Base-by-base conservation (phyloP, 2,888 invertebrate genomes). In the Ormia ochracea region DNA sequence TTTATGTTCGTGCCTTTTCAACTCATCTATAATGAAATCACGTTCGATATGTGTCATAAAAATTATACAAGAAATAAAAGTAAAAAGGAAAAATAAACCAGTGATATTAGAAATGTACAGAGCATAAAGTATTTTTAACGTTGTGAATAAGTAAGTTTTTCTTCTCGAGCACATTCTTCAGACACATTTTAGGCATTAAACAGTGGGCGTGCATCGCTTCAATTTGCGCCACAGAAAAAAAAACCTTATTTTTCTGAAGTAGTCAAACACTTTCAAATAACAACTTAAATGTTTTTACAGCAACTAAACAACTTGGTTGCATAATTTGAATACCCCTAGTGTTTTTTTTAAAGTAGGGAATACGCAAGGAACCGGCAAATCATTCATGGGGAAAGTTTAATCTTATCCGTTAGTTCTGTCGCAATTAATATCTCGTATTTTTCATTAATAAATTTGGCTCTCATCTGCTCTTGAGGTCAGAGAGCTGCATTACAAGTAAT, bases 41-140 rank as follows among this genome's bases (percentile, higher is more conserved):
- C 78, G 78, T 78, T 69, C 58, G 58, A 78, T 69, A 63, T 63
- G 78, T 69, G 78, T 63, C 69, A 69, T 78, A 78, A 74, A 78
- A 74, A 63, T 78, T 74, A 59, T 72, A 61, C 28, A 38, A 70
- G 19, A 48, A 59, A 36, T 17, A 41, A 70, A 48, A 23, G 9
- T 14, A 31, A 54, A 33, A n/a, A n/a, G n/a, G n/a, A n/a, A n/a
- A 21, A 41, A 50, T 19, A 31, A 38, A 14, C 33, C 33, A 19
- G 12, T 9, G 38, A 36, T 36, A 26, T 17, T 43, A 36, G 33
- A 31, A 41, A 56, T 43, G 43, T 21, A 17, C 17, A 45, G 19
- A 70, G 31, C 3, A 54, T 43, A 23, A 43, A 17, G 52, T 9
- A 31, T 23, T 33, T 17, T 4, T 12, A 70, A 59, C 28, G 31